phyloP scores from a whole-genome alignment of 2,888 invertebrate species.

The Cactoblastis cactorum region DNA sequence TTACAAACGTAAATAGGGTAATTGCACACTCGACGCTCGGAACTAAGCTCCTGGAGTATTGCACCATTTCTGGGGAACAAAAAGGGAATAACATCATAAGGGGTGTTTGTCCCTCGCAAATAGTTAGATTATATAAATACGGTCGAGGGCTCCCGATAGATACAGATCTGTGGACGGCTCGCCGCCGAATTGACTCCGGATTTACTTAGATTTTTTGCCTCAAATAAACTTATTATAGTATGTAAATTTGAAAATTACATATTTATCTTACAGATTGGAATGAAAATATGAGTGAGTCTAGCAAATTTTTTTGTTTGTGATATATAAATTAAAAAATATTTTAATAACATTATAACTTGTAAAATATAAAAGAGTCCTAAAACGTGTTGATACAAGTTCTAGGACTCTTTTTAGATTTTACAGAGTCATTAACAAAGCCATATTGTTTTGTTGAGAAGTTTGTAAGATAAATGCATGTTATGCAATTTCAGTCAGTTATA shows the following conservation, averaged over 20 bases:
- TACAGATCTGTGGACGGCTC: constrained; percentile 48
- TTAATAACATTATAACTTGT: too few species aligned
- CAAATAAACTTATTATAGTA: constrained; percentile 8
- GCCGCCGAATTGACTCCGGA: constrained; percentile 64
- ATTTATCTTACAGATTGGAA: background rate
- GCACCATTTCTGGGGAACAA: constrained; percentile 25
- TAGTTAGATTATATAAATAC: constrained; percentile 79
- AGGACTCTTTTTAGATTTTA: too few species aligned
- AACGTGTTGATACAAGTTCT: too few species aligned
- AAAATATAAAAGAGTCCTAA: too few species aligned
- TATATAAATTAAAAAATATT: too few species aligned
- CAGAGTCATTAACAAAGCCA: too few species aligned
- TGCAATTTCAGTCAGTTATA: too few species aligned
- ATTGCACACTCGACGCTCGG: constrained; percentile 2
- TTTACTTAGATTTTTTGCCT: constrained; percentile 54
- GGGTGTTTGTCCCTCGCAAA: constrained; percentile 74
- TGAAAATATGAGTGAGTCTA: too few species aligned
- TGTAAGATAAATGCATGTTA: too few species aligned
- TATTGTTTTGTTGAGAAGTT: too few species aligned
- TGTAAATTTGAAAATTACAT: constrained; percentile 7
- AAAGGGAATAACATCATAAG: constrained; percentile 48
- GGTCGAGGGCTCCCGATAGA: constrained; percentile 65
- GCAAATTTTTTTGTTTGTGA: too few species aligned
- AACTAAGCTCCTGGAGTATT: background rate
- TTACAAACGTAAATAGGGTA: background rate